Conservation (phyloP, 2,797 vertebrate species). For the Nasua narica region DNA sequence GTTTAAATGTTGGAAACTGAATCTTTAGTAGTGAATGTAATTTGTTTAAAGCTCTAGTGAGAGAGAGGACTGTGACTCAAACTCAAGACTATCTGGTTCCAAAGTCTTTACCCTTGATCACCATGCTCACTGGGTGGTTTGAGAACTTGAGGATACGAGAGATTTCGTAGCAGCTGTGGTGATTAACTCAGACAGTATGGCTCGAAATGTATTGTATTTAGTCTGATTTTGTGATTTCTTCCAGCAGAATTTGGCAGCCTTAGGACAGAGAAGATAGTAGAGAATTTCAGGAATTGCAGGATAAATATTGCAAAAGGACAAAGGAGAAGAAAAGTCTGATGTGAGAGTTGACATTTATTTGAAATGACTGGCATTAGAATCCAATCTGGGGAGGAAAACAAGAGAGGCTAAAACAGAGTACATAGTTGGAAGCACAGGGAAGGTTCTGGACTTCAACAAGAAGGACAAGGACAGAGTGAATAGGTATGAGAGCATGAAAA, state of each 20-base stretch:
- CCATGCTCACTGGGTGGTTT: neutral
- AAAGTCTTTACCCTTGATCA: neutral
- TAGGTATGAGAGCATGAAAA: neutral
- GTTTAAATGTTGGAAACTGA: neutral
- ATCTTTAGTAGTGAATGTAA: neutral
- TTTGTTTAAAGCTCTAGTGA: neutral
- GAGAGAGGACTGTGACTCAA: neutral
- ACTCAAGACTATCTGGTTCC: neutral
- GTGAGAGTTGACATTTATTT: neutral
- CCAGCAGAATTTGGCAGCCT: neutral
- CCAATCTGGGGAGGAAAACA: neutral
- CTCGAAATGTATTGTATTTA: neutral
- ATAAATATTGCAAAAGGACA: neutral
- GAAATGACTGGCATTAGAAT: neutral
- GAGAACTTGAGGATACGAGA: neutral
- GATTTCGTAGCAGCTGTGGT: neutral
- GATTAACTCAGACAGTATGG: neutral
- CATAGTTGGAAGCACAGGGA: neutral
- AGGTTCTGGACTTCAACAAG: neutral
- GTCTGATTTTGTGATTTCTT: neutral
- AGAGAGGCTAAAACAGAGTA: neutral
- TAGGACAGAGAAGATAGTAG: neutral
- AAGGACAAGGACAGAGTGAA: neutral
- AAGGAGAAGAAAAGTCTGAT: neutral
- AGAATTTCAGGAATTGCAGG: neutral